Percentiles rank a stretch among this genome's conserved stretches.
Evolutionary conservation across 2,113 vertebrate species (phyloP).

Genomic region (Rhipidura dahli): DNA sequence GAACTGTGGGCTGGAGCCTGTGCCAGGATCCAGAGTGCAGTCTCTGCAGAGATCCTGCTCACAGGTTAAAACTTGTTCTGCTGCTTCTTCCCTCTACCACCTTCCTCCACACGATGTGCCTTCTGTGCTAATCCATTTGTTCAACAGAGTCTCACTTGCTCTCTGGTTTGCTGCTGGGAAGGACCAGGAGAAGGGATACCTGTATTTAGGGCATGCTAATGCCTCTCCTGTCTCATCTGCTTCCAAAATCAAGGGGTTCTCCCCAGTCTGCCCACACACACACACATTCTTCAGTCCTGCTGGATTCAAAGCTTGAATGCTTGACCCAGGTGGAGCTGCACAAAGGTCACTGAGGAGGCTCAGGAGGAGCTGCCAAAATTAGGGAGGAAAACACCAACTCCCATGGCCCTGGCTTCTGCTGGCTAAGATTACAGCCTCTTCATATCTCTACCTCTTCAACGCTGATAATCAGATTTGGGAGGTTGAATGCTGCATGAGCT

Average conservation of each 20-base stretch:
- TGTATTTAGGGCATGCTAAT: rapidly evolving
- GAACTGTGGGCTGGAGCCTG: background rate
- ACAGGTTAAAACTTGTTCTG: constrained; percentile 15
- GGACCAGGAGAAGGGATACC: background rate
- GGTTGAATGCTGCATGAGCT: background rate
- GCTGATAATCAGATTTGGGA: background rate
- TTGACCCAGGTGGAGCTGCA: background rate
- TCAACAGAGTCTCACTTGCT: background rate
- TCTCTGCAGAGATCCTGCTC: background rate
- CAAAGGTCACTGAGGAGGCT: background rate
- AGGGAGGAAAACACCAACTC: background rate
- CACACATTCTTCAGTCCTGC: background rate
- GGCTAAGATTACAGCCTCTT: background rate
- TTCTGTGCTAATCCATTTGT: background rate
- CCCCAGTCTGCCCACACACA: background rate
- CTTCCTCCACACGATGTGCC: background rate
- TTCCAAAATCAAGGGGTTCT: background rate
- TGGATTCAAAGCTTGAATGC: background rate
- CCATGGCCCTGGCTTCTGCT: background rate
- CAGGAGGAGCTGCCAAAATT: background rate
- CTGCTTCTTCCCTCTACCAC: background rate
- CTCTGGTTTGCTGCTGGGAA: background rate
- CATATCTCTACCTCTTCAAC: background rate
- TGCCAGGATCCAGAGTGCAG: constrained; percentile 23
- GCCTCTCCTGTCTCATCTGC: background rate